phyloP scores from a whole-genome alignment of 1,140 invertebrate genomes.

The Mylabris phalerata region DNA sequence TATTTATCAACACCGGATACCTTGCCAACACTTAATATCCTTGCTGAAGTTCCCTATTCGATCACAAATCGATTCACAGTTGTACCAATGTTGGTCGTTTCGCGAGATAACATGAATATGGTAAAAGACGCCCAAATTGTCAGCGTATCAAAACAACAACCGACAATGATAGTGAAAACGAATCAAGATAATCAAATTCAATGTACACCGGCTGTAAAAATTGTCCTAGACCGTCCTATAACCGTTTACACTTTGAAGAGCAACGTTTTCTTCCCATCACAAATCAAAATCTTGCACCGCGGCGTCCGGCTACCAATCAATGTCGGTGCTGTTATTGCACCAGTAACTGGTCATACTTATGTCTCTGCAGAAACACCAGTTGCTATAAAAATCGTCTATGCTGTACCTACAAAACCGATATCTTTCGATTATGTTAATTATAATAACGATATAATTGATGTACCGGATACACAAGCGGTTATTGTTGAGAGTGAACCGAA shows the following conservation, averaged over 20 bases:
- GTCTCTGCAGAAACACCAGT: conserved; percentile 30
- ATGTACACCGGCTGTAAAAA: conserved; percentile 34
- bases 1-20: conserved; percentile 13
- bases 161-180: conserved; percentile 28
- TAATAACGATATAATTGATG: conserved; percentile 25
- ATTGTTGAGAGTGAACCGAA: conserved; percentile 24
- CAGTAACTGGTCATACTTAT: conserved; percentile 25
- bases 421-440: conserved; percentile 30
- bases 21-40: conserved; percentile 28
- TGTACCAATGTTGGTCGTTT: conserved; percentile 30
- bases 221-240: conserved; percentile 33
- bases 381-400: conserved; percentile 32
- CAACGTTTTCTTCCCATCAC: conserved; percentile 33
- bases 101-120: conserved; percentile 29
- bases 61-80: conserved; percentile 31
- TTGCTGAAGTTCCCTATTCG: conserved; percentile 31
- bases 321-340: conserved; percentile 36
- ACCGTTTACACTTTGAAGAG: conserved; percentile 27
- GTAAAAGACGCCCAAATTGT: conserved; percentile 27
- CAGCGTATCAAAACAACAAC: conserved; percentile 24
- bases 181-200: conserved; percentile 23
- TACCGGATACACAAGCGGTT: conserved; percentile 24
- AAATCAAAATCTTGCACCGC: conserved; percentile 32
- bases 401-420: conserved; percentile 34
- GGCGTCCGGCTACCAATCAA: conserved; percentile 29